Base-by-base conservation (phyloP, 2,113 vertebrate species). In the Caretta caretta region DNA sequence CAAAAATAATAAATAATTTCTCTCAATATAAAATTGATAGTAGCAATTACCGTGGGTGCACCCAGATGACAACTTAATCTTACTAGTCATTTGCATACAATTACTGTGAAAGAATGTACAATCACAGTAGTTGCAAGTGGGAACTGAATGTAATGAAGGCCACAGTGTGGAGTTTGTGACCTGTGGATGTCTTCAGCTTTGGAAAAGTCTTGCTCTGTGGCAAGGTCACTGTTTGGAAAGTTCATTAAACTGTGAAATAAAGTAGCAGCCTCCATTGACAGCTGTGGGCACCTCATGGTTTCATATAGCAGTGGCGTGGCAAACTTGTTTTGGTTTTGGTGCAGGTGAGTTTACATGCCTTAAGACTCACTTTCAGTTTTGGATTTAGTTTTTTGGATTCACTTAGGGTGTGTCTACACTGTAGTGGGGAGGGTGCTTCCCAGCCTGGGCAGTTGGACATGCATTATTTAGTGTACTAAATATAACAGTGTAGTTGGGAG, bases 1-100 rank as follows among this genome's bases (percentile, higher is more conserved):
- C 59, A 86, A 86, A 65, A 87, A 17, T 2, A 88, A 38, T 83
- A 91, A 92, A 95, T 83, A 10, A 81, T 48, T 92, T 81, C 12
- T 92, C 54, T 81, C 19, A 11, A 2, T 86, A 50, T 91, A 82
- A 53, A 83, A 92, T 69, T n/a, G 87, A 50, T 93, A 86, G 53
- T 93, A 42, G 87, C 8, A 80, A 14, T 86, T 89, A 89, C 72
- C 84, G 38, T 49, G 84, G 10, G n/a, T 31, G 22, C 35, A 20
- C 69, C 93, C 90, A 72, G 31, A 89, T 69, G 88, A 69, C 6
- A 1, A 25, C 72, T 76, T 76, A 46, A 46, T 46, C 72, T 76
- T 46, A 76, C 6, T 76, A 24, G 24, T 13, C 0, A 1, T 94
- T 93, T 93, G 25, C 62, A 49, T 27, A 4, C 4, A 80, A 54